Evolutionary conservation across 2,888 invertebrate genomes (phyloP).

Genomic region (Cataglyphis altisquamis): DNA sequence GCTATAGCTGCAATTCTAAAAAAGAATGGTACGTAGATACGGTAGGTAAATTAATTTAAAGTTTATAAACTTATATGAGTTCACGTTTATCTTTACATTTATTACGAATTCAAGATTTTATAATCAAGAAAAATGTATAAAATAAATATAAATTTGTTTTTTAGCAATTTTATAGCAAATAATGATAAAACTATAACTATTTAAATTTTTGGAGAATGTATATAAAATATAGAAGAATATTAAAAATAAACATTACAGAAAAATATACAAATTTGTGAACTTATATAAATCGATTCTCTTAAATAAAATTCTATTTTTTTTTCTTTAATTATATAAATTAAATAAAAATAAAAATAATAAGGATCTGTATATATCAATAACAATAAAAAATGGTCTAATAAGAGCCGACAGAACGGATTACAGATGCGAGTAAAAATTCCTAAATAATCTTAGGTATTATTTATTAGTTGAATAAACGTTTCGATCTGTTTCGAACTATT

Average conservation of each 20-base stretch:
- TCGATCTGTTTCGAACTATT: too few species aligned
- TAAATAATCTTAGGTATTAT: too few species aligned
- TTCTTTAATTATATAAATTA: too few species aligned
- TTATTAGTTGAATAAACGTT: too few species aligned
- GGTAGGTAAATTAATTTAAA: slow-evolving; percentile 37
- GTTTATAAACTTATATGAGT: not conserved
- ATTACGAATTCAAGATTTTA: not conserved
- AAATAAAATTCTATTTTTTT: not conserved
- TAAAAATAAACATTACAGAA: not conserved
- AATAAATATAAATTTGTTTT: not conserved
- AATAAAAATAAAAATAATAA: too few species aligned
- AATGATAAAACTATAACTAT: not conserved
- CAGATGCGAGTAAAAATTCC: too few species aligned
- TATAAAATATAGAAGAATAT: not conserved
- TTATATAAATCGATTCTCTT: not conserved
- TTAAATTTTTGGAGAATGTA: not conserved
- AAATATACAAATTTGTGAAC: not conserved
- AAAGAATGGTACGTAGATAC: slow-evolving; percentile 85
- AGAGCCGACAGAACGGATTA: not conserved
- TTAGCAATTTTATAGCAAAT: not conserved
- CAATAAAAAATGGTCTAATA: not conserved
- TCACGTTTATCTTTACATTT: not conserved
- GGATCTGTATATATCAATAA: too few species aligned
- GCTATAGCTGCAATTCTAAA: slow-evolving; percentile 94
- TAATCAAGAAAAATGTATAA: not conserved